A percentile compares a stretch with the other conserved stretches of the same genome.
phyloP scores from a whole-genome alignment of 2,888 invertebrate species.

The Agapostemon virescens region DNA sequence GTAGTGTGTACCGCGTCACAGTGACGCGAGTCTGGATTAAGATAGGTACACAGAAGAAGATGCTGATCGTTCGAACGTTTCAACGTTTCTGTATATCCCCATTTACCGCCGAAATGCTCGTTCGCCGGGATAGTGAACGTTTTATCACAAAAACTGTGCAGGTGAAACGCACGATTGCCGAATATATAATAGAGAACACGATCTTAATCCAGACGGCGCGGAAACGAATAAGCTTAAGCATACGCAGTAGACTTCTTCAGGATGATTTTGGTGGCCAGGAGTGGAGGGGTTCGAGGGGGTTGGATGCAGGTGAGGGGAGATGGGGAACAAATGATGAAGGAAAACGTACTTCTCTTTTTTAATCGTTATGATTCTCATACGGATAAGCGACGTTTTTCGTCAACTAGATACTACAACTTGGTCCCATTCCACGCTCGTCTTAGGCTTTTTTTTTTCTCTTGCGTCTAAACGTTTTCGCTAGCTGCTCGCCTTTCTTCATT shows the following conservation, averaged over 20 bases:
- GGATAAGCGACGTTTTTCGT: conserved; percentile 71
- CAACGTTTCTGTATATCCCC: not conserved
- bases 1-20: conserved; percentile 76
- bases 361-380: conserved; percentile 67
- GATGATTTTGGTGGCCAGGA: conserved; percentile 2
- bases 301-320: conserved; percentile 20
- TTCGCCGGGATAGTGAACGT: conserved; percentile 31
- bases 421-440: conserved; percentile 68
- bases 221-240: conserved; percentile 76
- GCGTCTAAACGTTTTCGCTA: conserved; percentile 23
- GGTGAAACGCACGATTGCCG: conserved; percentile 39
- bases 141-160: conserved; percentile 55
- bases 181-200: conserved; percentile 33
- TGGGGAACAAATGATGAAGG: conserved; percentile 66
- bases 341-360: conserved; percentile 65
- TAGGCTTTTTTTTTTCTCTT: conserved; percentile 52
- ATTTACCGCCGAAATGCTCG: not conserved
- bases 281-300: not conserved
- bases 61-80: conserved; percentile 38
- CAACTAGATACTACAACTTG: conserved; percentile 72
- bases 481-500: not conserved
- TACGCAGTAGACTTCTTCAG: conserved; percentile 69
- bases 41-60: conserved; percentile 52
- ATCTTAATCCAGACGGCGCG: conserved; percentile 67
- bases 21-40: conserved; percentile 68